These are phyloP conservation scores for Andricus quercusramuli DNA, from an alignment of 2,888 invertebrate genomes.

Conservation along the genomic window DNA sequence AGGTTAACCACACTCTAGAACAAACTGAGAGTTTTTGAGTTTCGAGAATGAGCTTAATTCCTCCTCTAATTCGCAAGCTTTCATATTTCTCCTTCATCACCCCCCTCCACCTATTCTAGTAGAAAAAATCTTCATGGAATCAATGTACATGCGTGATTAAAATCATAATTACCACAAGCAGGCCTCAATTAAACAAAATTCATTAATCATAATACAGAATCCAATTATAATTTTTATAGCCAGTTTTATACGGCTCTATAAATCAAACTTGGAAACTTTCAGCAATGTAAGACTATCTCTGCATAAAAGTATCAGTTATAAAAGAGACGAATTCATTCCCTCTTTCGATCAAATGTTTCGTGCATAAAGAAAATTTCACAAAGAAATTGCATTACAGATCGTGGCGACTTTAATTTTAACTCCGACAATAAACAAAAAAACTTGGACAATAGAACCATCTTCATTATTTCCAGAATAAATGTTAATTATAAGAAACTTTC, in stretches of 20 bases:
- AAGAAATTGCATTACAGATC: background rate
- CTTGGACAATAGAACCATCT: background rate
- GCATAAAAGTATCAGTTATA: background rate
- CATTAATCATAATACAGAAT: too few relatives aligned
- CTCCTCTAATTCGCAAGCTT: background rate
- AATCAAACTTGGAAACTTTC: background rate
- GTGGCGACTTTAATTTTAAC: background rate
- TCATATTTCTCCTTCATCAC: background rate
- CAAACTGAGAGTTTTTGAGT: background rate
- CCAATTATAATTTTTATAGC: background rate
- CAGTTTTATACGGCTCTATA: background rate
- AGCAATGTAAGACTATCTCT: background rate
- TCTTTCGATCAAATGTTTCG: constrained; percentile 2
- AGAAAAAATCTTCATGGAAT: background rate
- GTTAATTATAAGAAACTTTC: background rate
- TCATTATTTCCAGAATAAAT: background rate
- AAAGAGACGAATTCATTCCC: background rate
- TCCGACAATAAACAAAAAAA: background rate
- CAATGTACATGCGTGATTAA: background rate
- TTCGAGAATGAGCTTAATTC: background rate
- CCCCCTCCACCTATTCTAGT: too few relatives aligned
- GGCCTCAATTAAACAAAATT: background rate
- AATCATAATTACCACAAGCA: background rate
- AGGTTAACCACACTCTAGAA: constrained; percentile 11
- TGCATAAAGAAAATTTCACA: background rate